These are phyloP conservation scores for Ceratina calcarata DNA, from an alignment of 1,140 invertebrate species.

Conservation along the genomic window DNA sequence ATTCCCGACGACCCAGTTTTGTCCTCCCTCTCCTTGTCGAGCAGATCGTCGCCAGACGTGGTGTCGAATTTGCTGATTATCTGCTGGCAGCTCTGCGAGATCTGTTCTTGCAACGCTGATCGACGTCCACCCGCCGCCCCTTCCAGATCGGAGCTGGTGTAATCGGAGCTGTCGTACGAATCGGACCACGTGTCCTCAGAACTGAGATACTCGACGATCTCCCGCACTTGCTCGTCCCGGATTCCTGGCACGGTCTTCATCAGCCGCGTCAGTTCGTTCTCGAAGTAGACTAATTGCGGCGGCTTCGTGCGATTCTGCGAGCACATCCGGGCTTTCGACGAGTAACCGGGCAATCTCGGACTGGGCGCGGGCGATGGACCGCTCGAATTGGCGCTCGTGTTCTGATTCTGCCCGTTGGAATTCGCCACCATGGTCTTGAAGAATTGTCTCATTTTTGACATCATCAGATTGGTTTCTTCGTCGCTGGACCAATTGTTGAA, in stretches of 20 bases:
- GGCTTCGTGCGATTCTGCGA: slow-evolving; percentile 85
- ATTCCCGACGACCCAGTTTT: slow-evolving; percentile 33
- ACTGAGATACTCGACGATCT: slow-evolving; percentile 94
- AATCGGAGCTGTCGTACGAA: slow-evolving; percentile 94
- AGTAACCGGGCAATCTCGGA: slow-evolving; percentile 80
- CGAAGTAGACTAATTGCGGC: slow-evolving; percentile 92
- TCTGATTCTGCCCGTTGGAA: slow-evolving; percentile 80
- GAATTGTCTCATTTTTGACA: slow-evolving; percentile 95
- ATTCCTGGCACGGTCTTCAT: slow-evolving; percentile 96
- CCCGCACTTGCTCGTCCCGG: slow-evolving; percentile 92
- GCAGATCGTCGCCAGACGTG: slow-evolving; percentile 77
- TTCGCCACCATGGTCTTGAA: slow-evolving; percentile 92
- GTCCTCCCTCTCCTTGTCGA: slow-evolving; percentile 79
- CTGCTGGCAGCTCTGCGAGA: slow-evolving; percentile 92
- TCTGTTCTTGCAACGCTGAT: slow-evolving; percentile 90
- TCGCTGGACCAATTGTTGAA: slow-evolving; percentile 97
- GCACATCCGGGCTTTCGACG: slow-evolving; percentile 68
- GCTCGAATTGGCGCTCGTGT: slow-evolving; percentile 77
- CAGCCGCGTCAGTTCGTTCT: slow-evolving; percentile 91
- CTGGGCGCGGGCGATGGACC: slow-evolving; percentile 81
- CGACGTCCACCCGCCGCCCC: slow-evolving; percentile 84
- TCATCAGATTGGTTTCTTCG: slow-evolving; percentile 96
- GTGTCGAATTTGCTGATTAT: slow-evolving; percentile 92
- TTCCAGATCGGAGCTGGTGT: slow-evolving; percentile 93
- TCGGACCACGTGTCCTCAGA: slow-evolving; percentile 96